Evolutionary conservation across 23 tunicate species (phyloP), one percentile per base, ranked within the genome.

Genomic region (Ascidia mentula): DNA sequence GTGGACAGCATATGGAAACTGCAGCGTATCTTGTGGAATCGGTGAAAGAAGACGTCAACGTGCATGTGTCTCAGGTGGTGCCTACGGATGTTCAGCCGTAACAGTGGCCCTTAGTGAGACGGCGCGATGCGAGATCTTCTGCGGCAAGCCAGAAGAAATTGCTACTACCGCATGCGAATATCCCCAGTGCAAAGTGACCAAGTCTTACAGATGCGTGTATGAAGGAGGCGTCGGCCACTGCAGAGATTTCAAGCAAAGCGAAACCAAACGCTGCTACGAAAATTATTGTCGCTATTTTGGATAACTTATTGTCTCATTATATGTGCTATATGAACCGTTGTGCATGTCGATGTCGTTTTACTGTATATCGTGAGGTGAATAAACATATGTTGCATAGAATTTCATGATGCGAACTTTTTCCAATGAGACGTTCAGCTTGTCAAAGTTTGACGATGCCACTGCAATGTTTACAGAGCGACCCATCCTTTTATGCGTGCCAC

Each of bases 181-280:
- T 9, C 65, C 65, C 65, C 28, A 53, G 28, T 53, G 65, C 65
- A 26, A 53, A 53, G 65, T 53, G 65, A 53, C 65, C 65, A 53
- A 26, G 4, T 26, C 65, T 1, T 53, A 53, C 65, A 53, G 65
- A 9, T 53, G 65, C 65, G 65, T 20, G 65, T 53, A 53, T 28
- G 28, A 53, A 53, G 65, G 65, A 9, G 65, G 65, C 22, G 13
- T 9, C 24, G 65, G 65, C 65, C 65, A 53, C 65, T 53, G 65
- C 13, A 26, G 28, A 3, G 65, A 53, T 28, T 53, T 53, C 65
- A 53, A 53, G 13, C 65, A 53, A 9, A 53, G 65, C 13, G 65
- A 20, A 6, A 53, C 65, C 65, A 53, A 26, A 5, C 65, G 65
- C 12, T 53, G 65, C 24, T 53, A 5, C 24, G 65, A 6, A 9